phyloP scores from a whole-genome alignment of 2,113 vertebrate genomes.

The Numida meleagris region DNA sequence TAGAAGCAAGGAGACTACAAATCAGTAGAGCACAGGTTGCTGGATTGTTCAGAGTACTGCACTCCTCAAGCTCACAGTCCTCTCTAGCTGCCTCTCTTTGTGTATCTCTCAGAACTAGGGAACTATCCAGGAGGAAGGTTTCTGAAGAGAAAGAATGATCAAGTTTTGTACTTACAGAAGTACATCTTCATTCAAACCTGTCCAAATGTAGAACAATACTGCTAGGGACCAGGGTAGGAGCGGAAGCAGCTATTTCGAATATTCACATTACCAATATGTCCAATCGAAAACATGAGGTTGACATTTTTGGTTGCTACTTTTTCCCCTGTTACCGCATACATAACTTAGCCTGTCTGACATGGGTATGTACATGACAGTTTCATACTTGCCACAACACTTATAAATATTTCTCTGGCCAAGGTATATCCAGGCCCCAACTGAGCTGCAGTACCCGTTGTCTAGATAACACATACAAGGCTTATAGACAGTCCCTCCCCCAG shows the following conservation, averaged over 20 bases:
- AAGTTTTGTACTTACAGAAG: not conserved
- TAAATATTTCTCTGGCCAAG: constrained; percentile 1
- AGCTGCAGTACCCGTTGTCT: not conserved
- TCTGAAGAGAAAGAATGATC: not conserved
- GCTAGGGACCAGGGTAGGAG: not conserved
- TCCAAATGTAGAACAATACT: not conserved
- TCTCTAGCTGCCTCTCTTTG: not conserved
- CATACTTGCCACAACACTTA: constrained; percentile 23
- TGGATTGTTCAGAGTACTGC: not conserved
- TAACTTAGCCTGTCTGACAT: constrained; percentile 23
- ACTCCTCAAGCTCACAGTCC: not conserved
- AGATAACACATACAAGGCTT: not conserved
- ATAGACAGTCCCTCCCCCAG: not conserved
- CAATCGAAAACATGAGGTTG: not conserved
- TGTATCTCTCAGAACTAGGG: not conserved
- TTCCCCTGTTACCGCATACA: not conserved
- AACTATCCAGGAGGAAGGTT: not conserved
- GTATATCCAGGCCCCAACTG: not conserved
- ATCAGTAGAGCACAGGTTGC: not conserved
- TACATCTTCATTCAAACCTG: not conserved
- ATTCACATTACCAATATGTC: constrained; percentile 9
- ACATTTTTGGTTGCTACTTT: constrained; percentile 37
- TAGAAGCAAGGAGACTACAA: not conserved
- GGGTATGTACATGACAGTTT: not conserved
- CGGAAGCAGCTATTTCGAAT: not conserved